These are phyloP conservation scores for Nysson spinosus DNA, from an alignment of 2,888 invertebrate genomes.

Conservation along the genomic window DNA sequence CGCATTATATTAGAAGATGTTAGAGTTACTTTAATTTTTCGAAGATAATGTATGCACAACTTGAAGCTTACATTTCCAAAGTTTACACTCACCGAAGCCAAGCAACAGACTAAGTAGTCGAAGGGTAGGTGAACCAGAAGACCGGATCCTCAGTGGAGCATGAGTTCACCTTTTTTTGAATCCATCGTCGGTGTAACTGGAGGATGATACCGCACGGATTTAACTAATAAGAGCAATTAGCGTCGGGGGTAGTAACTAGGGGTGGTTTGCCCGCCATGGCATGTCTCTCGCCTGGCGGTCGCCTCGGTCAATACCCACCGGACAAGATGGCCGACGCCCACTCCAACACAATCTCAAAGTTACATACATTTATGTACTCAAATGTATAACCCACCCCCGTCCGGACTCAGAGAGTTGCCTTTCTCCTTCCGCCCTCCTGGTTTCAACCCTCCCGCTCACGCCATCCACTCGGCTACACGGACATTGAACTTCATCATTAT, in stretches of 20 bases:
- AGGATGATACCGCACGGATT: constrained; percentile 54
- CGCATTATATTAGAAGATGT: too few species aligned
- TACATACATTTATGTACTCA: constrained; percentile 78
- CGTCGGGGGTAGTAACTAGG: constrained; percentile 69
- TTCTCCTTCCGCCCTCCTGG: constrained; percentile 69
- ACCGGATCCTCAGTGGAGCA: too few species aligned
- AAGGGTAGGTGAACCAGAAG: too few species aligned
- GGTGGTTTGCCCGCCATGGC: constrained; percentile 72
- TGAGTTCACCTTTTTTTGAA: constrained; percentile 8
- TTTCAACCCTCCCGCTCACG: constrained; percentile 67
- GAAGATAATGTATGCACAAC: too few species aligned
- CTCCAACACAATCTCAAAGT: constrained; percentile 77
- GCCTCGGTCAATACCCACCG: constrained; percentile 78
- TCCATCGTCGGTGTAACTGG: constrained; percentile 8
- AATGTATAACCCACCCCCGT: constrained; percentile 76
- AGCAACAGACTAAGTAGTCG: too few species aligned
- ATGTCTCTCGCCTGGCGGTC: constrained; percentile 73
- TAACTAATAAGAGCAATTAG: constrained; percentile 75
- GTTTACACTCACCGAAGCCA: too few species aligned
- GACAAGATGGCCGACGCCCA: constrained; percentile 78
- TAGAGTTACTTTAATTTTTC: too few species aligned
- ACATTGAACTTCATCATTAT: constrained; percentile 76
- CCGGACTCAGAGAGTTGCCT: constrained; percentile 69
- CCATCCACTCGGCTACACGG: constrained; percentile 73
- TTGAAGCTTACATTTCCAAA: too few species aligned